Conservation (phyloP, 2,113 vertebrate species). For the Phodopus roborovskii region DNA sequence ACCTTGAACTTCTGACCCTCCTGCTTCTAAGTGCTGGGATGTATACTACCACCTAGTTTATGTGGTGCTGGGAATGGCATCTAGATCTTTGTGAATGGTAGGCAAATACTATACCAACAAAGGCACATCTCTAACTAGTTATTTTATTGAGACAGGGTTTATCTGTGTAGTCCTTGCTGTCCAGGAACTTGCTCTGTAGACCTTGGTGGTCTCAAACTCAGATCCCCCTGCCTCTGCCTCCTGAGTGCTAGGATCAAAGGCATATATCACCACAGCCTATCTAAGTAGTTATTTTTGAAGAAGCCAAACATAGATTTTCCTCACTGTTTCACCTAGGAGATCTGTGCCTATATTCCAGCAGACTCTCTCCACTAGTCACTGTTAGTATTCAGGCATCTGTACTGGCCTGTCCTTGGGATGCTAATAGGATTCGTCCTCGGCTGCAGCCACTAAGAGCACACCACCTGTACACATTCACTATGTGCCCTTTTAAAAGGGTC, state of each 20-base stretch:
- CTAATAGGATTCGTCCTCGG: too few relatives aligned
- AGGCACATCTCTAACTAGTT: background rate
- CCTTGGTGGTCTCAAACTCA: background rate
- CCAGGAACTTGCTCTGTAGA: background rate
- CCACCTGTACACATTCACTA: too few relatives aligned
- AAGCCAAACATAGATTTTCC: background rate
- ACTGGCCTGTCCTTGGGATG: too few relatives aligned
- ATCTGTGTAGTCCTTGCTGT: background rate
- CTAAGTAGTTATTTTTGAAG: conserved; percentile 20
- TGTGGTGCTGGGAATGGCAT: background rate
- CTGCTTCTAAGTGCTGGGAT: background rate
- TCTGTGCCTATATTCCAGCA: background rate
- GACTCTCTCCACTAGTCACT: background rate
- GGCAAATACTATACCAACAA: background rate
- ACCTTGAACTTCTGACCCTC: too few relatives aligned
- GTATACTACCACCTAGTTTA: background rate
- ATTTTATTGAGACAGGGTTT: background rate
- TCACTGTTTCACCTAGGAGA: background rate
- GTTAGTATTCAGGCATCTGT: too few relatives aligned
- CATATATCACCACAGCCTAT: background rate
- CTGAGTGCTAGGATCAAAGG: background rate
- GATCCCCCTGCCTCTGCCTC: background rate
- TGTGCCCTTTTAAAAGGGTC: too few relatives aligned
- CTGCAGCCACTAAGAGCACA: too few relatives aligned
- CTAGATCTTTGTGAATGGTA: background rate